Evolutionary conservation across 2,888 invertebrate genomes (phyloP).

Genomic region (Caenorhabditis sp.): DNA sequence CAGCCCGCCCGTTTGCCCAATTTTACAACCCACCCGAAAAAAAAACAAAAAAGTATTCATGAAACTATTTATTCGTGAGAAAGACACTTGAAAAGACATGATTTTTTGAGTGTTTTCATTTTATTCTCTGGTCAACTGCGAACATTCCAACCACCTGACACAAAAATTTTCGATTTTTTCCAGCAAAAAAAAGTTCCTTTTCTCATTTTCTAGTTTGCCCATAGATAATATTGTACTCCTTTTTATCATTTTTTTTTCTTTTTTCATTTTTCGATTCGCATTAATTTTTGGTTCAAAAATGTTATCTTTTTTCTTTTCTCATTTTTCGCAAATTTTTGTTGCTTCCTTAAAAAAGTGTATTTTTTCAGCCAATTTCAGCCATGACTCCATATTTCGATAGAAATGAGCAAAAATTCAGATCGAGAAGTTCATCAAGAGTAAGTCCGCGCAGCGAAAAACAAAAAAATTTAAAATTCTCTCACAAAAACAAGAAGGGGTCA

Average conservation of each 20-base stretch:
- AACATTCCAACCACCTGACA: too few species aligned
- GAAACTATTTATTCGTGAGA: not conserved
- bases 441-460: not conserved
- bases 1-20: too few species aligned
- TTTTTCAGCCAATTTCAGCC: not conserved
- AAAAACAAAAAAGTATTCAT: too few species aligned
- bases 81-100: not conserved
- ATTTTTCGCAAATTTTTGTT: not conserved
- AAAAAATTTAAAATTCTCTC: not conserved
- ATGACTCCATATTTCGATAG: constrained; percentile 4
- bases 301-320: not conserved
- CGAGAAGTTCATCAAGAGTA: constrained; percentile 3
- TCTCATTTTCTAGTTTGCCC: too few species aligned
- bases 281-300: not conserved
- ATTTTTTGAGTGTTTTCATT: not conserved
- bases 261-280: too few species aligned
- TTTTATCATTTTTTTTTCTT: not conserved
- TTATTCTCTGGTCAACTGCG: too few species aligned
- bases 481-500: not conserved
- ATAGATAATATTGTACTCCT: not conserved
- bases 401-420: not conserved
- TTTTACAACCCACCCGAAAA: too few species aligned
- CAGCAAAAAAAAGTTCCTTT: too few species aligned
- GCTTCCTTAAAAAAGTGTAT: not conserved
- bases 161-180: too few species aligned